Evolutionary conservation across 2,113 vertebrate species (phyloP).

Genomic region (Trinectes maculatus): DNA sequence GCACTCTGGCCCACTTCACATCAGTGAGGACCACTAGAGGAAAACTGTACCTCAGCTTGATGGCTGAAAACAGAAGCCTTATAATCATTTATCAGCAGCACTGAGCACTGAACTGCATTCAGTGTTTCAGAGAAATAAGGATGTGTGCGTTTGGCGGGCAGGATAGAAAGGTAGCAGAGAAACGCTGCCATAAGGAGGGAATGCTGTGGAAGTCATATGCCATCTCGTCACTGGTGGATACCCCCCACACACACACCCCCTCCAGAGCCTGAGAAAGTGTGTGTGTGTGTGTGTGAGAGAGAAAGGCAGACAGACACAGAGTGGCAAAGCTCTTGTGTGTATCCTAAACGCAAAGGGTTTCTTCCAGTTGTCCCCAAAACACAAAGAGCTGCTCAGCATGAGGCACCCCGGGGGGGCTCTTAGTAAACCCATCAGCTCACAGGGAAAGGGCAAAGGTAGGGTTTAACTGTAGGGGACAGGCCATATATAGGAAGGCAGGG

Average conservation of each 20-base stretch:
- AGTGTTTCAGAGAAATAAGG: constrained; percentile 28
- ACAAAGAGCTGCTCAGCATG: constrained; percentile 77
- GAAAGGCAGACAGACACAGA: background rate
- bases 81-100: constrained; percentile 40
- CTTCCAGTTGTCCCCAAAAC: constrained; percentile 54
- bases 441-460: constrained; percentile 56
- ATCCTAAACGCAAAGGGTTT: constrained; percentile 66
- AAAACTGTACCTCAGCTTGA: constrained; percentile 37
- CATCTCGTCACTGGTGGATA: too few species aligned
- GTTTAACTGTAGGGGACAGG: constrained; percentile 45
- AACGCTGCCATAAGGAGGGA: too few species aligned
- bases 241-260: too few species aligned
- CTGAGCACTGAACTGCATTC: constrained; percentile 30
- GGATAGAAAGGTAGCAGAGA: too few species aligned
- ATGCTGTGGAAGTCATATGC: too few species aligned
- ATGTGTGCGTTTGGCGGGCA: too few species aligned
- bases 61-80: constrained; percentile 32
- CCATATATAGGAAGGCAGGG: constrained; percentile 35
- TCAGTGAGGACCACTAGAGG: constrained; percentile 59
- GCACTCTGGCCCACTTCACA: constrained; percentile 58
- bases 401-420: constrained; percentile 71
- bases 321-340: constrained; percentile 46
- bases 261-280: background rate
- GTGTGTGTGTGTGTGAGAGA: constrained; percentile 10
- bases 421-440: constrained; percentile 67